Conservation (phyloP, 2,797 vertebrate genomes). For the Smutsia gigantea region DNA sequence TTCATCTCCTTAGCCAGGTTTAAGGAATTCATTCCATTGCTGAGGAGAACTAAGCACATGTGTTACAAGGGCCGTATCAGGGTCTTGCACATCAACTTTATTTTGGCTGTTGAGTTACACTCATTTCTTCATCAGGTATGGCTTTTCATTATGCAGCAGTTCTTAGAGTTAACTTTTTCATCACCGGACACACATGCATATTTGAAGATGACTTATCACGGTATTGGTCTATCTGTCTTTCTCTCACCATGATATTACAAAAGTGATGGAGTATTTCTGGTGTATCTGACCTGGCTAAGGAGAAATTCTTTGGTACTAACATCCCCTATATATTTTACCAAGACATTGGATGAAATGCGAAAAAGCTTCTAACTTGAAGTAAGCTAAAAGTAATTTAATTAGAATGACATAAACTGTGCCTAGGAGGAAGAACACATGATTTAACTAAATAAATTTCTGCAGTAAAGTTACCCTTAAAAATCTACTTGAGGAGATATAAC, state of each 20-base stretch:
- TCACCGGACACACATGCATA: background rate
- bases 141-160: background rate
- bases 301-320: background rate
- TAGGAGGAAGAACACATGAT: conserved; percentile 15
- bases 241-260: background rate
- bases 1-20: conserved; percentile 68
- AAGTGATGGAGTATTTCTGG: background rate
- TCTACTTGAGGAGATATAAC: conserved; percentile 50
- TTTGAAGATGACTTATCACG: background rate
- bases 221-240: background rate
- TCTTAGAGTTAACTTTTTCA: background rate
- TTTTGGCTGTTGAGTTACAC: conserved; percentile 2
- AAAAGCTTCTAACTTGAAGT: background rate
- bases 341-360: background rate
- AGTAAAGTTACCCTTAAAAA: conserved; percentile 66
- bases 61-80: background rate
- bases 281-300: background rate
- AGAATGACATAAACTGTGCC: conserved; percentile 19
- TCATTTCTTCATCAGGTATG: background rate
- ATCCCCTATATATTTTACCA: background rate
- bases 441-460: conserved; percentile 68
- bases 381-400: conserved; percentile 60
- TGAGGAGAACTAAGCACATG: conserved; percentile 43
- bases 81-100: background rate
- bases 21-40: conserved; percentile 56